Percentiles rank a stretch among this genome's conserved stretches.
phyloP scores from a whole-genome alignment of 2,888 invertebrate species.

The Sinhomidia bicolor region DNA sequence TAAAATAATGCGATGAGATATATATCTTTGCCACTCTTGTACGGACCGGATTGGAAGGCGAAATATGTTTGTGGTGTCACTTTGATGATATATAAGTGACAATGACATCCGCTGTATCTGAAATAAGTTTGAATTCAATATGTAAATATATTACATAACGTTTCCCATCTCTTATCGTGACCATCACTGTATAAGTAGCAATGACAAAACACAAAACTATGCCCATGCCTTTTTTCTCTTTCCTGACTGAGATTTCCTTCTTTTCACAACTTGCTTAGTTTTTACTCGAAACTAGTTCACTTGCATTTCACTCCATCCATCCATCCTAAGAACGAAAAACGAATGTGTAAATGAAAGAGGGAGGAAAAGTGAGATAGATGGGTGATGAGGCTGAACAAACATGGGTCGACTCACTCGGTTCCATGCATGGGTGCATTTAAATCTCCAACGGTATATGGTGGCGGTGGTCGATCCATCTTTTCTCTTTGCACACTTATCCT shows the following conservation, averaged over 20 bases:
- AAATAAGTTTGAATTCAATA: no score
- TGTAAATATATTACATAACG: not conserved
- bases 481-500: constrained; percentile 10
- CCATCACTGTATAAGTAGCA: constrained; percentile 5
- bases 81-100: constrained; percentile 57
- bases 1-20: not conserved
- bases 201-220: constrained; percentile 12
- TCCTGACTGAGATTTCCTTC: not conserved
- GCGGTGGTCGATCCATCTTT: no score
- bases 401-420: constrained; percentile 47
- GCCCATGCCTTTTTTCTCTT: not conserved
- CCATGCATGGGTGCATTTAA: constrained; percentile 22
- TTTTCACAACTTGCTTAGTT: not conserved
- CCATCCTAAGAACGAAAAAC: not conserved
- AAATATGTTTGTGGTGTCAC: constrained; percentile 58
- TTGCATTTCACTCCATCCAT: not conserved
- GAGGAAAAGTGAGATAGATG: not conserved
- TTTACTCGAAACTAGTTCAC: constrained; percentile 17
- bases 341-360: not conserved
- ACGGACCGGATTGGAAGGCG: constrained; percentile 16
- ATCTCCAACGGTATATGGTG: not conserved
- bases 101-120: constrained; percentile 19
- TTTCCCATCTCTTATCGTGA: not conserved
- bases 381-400: constrained; percentile 56
- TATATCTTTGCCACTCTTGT: not conserved